Evolutionary conservation across 2,797 vertebrate species (phyloP).

Genomic region (Thaleichthys pacificus): DNA sequence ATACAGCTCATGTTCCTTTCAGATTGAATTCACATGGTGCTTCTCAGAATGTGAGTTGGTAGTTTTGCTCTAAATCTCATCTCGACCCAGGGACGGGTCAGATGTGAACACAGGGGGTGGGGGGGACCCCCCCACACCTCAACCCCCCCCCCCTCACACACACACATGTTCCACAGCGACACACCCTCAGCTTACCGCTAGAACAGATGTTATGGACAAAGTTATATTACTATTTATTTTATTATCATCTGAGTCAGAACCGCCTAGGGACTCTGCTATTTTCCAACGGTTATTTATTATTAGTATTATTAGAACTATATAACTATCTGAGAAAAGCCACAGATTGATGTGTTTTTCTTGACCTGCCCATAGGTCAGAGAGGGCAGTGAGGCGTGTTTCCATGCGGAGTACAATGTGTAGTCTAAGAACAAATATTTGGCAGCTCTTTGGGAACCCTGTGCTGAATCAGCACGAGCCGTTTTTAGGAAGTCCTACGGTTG

Average conservation of each 20-base stretch:
- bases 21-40: slow-evolving; percentile 71
- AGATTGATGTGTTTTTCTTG: slow-evolving; percentile 38
- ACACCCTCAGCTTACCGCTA: slow-evolving; percentile 38
- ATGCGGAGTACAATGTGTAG: slow-evolving; percentile 30
- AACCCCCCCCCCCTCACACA: too few relatives aligned
- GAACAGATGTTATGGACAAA: slow-evolving; percentile 60
- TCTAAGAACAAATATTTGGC: slow-evolving; percentile 52
- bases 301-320: slow-evolving; percentile 34
- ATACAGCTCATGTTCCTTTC: slow-evolving; percentile 67
- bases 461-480: slow-evolving; percentile 35
- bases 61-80: slow-evolving; percentile 65
- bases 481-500: slow-evolving; percentile 45
- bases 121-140: too few relatives aligned
- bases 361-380: slow-evolving; percentile 13
- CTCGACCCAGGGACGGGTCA: slow-evolving; percentile 59
- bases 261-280: slow-evolving; percentile 42
- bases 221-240: slow-evolving; percentile 40
- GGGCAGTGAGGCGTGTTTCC: slow-evolving; percentile 37
- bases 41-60: slow-evolving; percentile 56
- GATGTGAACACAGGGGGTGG: slow-evolving; percentile 31
- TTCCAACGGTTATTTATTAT: slow-evolving; percentile 48
- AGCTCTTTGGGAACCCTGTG: slow-evolving; percentile 28
- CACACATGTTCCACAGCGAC: slow-evolving; percentile 38
- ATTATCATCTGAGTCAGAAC: slow-evolving; percentile 54
- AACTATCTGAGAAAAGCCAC: slow-evolving; percentile 12